phyloP scores from a whole-genome alignment of 2,113 vertebrate genomes.

The Merops nubicus region DNA sequence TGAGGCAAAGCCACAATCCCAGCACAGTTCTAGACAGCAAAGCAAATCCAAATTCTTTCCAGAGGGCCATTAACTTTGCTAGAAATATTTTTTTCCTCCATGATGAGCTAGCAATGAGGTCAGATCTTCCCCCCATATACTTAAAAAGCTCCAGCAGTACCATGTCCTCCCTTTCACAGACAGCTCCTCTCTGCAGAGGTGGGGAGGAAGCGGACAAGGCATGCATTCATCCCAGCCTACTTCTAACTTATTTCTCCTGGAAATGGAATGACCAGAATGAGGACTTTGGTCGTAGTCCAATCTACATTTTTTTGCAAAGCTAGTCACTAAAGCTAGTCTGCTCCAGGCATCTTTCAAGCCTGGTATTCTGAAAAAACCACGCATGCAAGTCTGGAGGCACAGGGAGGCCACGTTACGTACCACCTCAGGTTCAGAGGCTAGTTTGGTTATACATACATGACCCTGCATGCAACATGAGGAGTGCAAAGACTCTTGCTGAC shows the following conservation, averaged over 20 bases:
- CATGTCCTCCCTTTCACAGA: not conserved
- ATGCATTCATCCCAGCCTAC: not conserved
- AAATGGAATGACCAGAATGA: conserved; percentile 44
- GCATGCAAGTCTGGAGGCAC: not conserved
- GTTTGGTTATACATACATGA: not conserved
- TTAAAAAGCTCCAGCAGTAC: not conserved
- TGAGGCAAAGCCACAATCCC: not conserved
- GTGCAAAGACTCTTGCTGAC: not conserved
- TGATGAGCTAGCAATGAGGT: not conserved
- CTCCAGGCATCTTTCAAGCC: not conserved
- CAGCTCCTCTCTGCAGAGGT: conserved; percentile 8
- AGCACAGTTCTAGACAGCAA: not conserved
- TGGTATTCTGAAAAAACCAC: not conserved
- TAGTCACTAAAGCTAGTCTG: not conserved
- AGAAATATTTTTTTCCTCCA: not conserved
- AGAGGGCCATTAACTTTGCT: not conserved
- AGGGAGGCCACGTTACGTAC: not conserved
- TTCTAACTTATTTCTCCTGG: conserved; percentile 29
- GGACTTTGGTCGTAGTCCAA: not conserved
- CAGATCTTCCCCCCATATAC: not conserved
- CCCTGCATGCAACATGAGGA: not conserved
- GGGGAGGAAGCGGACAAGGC: not conserved
- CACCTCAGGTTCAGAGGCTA: not conserved
- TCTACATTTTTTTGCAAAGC: not conserved
- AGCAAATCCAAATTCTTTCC: not conserved